Percentiles rank a stretch among this genome's conserved stretches.
These are phyloP conservation scores for Eleutherodactylus coqui DNA, from an alignment of 2,797 vertebrate species.

Conservation along the genomic window DNA sequence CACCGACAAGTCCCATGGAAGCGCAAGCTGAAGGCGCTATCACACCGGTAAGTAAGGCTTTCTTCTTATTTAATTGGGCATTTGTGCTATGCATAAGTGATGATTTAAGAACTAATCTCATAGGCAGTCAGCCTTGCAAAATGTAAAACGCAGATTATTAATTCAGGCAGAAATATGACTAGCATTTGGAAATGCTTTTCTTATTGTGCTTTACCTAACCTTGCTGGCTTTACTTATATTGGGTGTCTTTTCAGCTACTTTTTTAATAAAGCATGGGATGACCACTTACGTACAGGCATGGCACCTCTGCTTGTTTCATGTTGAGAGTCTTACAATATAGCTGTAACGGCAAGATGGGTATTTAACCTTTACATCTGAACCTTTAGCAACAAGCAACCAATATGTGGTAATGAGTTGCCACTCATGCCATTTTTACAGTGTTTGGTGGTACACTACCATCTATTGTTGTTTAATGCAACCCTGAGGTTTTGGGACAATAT, in stretches of 20 bases:
- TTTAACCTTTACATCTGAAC: too few relatives aligned
- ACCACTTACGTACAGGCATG: background rate
- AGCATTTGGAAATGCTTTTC: background rate
- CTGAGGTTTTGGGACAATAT: too few relatives aligned
- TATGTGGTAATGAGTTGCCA: too few relatives aligned
- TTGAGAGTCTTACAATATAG: too few relatives aligned
- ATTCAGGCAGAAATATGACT: background rate
- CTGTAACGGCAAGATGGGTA: too few relatives aligned
- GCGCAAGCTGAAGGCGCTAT: conserved; percentile 93
- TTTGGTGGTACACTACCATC: too few relatives aligned
- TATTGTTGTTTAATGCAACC: too few relatives aligned
- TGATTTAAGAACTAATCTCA: too few relatives aligned
- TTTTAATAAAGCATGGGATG: background rate
- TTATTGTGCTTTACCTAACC: background rate
- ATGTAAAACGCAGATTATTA: background rate
- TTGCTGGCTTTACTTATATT: background rate
- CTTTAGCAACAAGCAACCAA: too few relatives aligned
- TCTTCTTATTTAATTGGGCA: background rate
- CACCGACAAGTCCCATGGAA: conserved; percentile 91
- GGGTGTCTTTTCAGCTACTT: background rate
- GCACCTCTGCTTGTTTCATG: too few relatives aligned
- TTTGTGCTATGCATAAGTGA: background rate
- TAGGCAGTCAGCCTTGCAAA: background rate
- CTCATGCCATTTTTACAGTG: too few relatives aligned
- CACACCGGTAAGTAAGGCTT: conserved; percentile 88